Percentiles rank a stretch among this genome's conserved stretches.
Evolutionary conservation across 92 coral and sea anemone genomes (phyloP).

Genomic region (Parazoanthus darwini): DNA sequence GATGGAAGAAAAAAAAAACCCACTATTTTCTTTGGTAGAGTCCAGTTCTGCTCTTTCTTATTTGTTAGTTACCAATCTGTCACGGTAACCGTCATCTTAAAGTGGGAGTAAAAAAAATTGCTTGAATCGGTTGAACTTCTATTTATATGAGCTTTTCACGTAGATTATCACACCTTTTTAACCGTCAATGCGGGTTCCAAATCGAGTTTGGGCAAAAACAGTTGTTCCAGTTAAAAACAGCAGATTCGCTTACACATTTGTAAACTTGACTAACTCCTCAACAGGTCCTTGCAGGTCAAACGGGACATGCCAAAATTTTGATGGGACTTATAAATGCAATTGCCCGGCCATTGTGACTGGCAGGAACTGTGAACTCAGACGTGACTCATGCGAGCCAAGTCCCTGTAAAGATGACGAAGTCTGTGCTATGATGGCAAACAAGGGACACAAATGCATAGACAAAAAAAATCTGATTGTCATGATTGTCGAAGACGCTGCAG

Average conservation of each 20-base stretch:
- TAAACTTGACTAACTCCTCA: background rate
- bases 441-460: background rate
- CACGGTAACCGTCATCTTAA: too few species aligned
- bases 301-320: conserved; percentile 14
- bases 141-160: too few species aligned
- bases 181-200: too few species aligned
- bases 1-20: too few species aligned
- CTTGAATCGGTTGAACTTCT: too few species aligned
- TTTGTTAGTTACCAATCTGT: too few species aligned
- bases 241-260: too few species aligned
- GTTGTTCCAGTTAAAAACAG: background rate
- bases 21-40: too few species aligned
- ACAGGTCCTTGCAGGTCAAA: conserved; percentile 27
- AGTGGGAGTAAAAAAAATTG: too few species aligned
- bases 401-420: background rate
- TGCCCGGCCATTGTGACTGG: conserved; percentile 11
- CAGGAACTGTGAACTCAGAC: conserved; percentile 24
- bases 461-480: conserved; percentile 8
- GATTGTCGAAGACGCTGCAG: background rate
- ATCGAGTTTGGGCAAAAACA: too few species aligned
- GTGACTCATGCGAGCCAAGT: background rate
- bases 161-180: too few species aligned
- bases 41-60: too few species aligned
- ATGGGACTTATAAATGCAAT: background rate
- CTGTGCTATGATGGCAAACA: conserved; percentile 11